Evolutionary conservation across 2,888 invertebrate genomes (phyloP).

Genomic region (Leucania comma): DNA sequence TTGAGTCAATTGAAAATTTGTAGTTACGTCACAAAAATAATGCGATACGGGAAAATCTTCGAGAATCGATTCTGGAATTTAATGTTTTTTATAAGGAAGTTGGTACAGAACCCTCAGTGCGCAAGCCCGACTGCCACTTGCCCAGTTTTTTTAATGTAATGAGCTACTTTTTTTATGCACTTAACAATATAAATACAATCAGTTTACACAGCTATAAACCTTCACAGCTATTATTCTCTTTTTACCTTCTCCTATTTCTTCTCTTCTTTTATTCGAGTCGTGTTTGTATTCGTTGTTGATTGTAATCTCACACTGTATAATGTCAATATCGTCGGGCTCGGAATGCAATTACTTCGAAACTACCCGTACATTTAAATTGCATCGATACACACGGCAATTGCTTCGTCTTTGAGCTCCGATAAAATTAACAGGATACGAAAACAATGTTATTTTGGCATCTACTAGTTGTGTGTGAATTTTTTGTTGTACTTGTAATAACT

Average conservation of each 20-base stretch:
- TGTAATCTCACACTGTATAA: slow-evolving; percentile 29
- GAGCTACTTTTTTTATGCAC: no score
- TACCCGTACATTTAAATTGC: slow-evolving; percentile 52
- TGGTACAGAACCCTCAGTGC: no score
- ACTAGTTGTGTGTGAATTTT: not conserved
- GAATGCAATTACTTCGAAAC: slow-evolving; percentile 49
- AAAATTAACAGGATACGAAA: slow-evolving; percentile 14
- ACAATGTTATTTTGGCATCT: not conserved
- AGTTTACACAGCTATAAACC: no score
- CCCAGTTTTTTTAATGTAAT: no score
- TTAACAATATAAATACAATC: no score
- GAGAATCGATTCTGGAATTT: no score
- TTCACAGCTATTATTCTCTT: not conserved
- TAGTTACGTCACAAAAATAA: no score
- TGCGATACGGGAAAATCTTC: no score
- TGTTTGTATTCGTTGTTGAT: slow-evolving; percentile 20
- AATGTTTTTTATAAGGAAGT: no score
- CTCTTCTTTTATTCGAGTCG: not conserved
- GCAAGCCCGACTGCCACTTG: no score
- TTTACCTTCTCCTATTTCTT: not conserved
- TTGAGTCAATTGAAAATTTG: no score
- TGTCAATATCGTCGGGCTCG: slow-evolving; percentile 37
- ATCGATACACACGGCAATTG: slow-evolving; percentile 29
- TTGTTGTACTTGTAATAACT: not conserved
- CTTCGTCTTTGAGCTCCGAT: slow-evolving; percentile 37